Conservation (phyloP, 2,888 invertebrate species). For the Lathronympha strigana region DNA sequence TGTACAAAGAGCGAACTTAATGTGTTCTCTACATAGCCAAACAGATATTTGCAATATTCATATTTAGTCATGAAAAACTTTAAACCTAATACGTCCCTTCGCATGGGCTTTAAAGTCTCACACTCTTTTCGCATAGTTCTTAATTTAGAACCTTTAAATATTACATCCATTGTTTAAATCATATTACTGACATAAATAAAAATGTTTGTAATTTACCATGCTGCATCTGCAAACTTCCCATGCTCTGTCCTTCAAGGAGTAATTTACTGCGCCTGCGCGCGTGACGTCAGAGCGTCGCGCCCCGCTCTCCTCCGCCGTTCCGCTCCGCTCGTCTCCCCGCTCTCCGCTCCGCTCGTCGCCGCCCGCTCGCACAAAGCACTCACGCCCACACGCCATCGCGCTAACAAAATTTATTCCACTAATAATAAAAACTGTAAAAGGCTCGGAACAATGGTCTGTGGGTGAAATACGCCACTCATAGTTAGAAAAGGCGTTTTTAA, state of each 20-base stretch:
- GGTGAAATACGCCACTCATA: conserved; percentile 16
- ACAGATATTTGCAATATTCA: too few relatives aligned
- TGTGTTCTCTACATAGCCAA: too few relatives aligned
- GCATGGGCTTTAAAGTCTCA: too few relatives aligned
- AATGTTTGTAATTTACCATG: neutral
- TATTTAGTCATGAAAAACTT: too few relatives aligned
- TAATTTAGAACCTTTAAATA: too few relatives aligned
- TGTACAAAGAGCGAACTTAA: too few relatives aligned
- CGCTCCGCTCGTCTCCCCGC: conserved; percentile 53
- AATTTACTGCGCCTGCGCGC: conserved; percentile 67
- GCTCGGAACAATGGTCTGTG: conserved; percentile 8
- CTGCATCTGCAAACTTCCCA: conserved; percentile 51
- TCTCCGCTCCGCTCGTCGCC: conserved; percentile 49
- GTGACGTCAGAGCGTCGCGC: conserved; percentile 74
- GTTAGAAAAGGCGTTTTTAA: neutral
- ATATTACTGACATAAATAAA: too few relatives aligned
- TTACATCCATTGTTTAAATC: neutral
- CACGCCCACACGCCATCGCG: conserved; percentile 17
- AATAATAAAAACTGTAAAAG: conserved; percentile 23
- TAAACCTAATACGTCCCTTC: too few relatives aligned
- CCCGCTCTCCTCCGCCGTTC: conserved; percentile 48
- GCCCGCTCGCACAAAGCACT: conserved; percentile 35
- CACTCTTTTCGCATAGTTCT: too few relatives aligned
- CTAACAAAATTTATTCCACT: conserved; percentile 28
- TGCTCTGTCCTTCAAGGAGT: conserved; percentile 69